These are phyloP conservation scores for Cossypha caffra DNA, from an alignment of 2,797 vertebrate species.

Conservation along the genomic window DNA sequence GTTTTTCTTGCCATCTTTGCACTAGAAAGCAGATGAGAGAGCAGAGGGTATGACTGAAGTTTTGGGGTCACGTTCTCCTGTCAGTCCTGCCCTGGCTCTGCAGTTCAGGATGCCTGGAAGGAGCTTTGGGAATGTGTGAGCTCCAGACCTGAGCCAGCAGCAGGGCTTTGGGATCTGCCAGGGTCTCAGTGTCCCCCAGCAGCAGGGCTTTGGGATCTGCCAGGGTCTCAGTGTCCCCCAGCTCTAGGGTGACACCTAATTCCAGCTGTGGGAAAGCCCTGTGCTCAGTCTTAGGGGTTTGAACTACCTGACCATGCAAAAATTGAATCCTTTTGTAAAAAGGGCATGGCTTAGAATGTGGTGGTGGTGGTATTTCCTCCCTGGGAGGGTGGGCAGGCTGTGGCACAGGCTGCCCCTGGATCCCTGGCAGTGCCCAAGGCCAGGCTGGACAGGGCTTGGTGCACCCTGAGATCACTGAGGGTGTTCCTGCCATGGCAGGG, in stretches of 20 bases:
- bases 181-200: too few species aligned
- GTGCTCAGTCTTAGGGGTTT: not conserved
- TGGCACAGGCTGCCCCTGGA: not conserved
- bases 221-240: not conserved
- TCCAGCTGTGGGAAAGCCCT: not conserved
- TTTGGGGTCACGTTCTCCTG: not conserved
- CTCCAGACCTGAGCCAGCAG: accelerated
- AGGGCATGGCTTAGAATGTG: not conserved
- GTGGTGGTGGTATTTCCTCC: not conserved
- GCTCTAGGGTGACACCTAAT: not conserved
- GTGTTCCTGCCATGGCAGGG: not conserved
- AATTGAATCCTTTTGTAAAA: not conserved
- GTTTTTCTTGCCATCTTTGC: not conserved
- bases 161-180: not conserved
- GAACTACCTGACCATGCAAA: not conserved
- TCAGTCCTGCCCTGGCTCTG: not conserved
- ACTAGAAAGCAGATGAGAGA: not conserved
- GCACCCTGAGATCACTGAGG: accelerated
- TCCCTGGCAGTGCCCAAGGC: not conserved
- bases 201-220: not conserved
- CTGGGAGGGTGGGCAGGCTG: accelerated
- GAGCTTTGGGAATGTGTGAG: not conserved
- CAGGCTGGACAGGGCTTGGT: accelerated
- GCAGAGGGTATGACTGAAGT: not conserved
- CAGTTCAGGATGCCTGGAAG: not conserved